Evolutionary conservation across 2,888 invertebrate species (phyloP).

Genomic region (Macrosoma leucophasiata): DNA sequence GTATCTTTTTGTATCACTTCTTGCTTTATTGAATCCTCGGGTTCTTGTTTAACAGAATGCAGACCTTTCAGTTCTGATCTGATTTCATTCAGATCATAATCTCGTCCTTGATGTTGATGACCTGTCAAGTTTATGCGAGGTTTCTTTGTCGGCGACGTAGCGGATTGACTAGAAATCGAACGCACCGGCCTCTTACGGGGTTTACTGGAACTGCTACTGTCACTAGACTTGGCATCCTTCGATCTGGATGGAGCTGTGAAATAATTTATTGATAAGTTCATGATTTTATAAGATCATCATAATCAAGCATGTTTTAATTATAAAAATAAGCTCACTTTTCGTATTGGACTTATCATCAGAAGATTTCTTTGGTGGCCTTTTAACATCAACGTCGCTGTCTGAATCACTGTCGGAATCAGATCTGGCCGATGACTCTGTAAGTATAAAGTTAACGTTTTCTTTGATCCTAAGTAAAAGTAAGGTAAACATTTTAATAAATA

Average conservation of each 20-base stretch:
- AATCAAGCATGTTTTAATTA: no score
- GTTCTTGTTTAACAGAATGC: constrained; percentile 66
- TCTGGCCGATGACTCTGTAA: constrained; percentile 56
- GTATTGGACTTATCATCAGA: constrained; percentile 49
- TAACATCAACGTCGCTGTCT: constrained; percentile 67
- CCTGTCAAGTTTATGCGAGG: constrained; percentile 39
- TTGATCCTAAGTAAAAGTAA: constrained; percentile 1
- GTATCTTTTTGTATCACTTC: constrained; percentile 44
- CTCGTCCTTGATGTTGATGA: constrained; percentile 71
- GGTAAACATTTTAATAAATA: constrained; percentile 3
- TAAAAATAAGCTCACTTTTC: constrained; percentile 55
- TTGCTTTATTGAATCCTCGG: constrained; percentile 49
- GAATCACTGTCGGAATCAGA: constrained; percentile 70
- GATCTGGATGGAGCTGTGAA: constrained; percentile 47
- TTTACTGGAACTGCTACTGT: constrained; percentile 59
- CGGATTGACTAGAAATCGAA: constrained; percentile 48
- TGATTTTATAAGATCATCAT: no score
- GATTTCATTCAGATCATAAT: constrained; percentile 90
- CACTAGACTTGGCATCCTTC: constrained; percentile 59
- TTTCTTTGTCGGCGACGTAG: constrained; percentile 55
- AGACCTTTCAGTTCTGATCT: constrained; percentile 89
- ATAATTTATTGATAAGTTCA: no score
- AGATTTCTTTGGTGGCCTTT: constrained; percentile 55
- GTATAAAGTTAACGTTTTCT: constrained; percentile 5
- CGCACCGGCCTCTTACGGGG: constrained; percentile 58